Conservation (phyloP, 2,888 invertebrate species). For the Pharmacophagus antenor region DNA sequence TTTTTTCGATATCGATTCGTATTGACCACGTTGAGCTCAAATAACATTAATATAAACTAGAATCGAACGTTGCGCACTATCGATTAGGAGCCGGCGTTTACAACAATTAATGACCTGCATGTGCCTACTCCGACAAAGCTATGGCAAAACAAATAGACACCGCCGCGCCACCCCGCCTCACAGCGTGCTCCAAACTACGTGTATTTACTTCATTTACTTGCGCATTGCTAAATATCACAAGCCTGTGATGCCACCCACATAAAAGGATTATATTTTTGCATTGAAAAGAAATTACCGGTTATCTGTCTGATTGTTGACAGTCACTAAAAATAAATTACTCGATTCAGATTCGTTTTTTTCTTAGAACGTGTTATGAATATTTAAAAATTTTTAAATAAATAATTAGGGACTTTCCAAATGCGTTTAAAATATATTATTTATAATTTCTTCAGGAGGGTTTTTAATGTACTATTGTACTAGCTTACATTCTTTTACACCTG, state of each 20-base stretch:
- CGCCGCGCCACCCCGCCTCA: slow-evolving; percentile 66
- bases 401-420: too few relatives aligned
- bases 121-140: slow-evolving; percentile 78
- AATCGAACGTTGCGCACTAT: slow-evolving; percentile 78
- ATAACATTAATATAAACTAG: slow-evolving; percentile 81
- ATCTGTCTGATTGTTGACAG: neutral
- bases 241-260: neutral
- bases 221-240: neutral
- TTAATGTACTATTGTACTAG: neutral
- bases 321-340: too few relatives aligned
- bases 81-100: slow-evolving; percentile 79
- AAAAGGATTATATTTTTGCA: neutral
- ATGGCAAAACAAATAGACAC: slow-evolving; percentile 80
- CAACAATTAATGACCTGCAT: slow-evolving; percentile 81
- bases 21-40: slow-evolving; percentile 60
- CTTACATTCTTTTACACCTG: neutral
- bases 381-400: too few relatives aligned
- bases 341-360: too few relatives aligned
- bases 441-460: too few relatives aligned
- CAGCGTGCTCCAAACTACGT: slow-evolving; percentile 53
- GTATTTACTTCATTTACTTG: slow-evolving; percentile 33
- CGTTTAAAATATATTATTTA: too few relatives aligned
- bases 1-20: slow-evolving; percentile 34
- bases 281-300: neutral
- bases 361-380: too few relatives aligned